Base-by-base conservation (phyloP, 2,888 invertebrate species). In the Lasioglossum calceatum region DNA sequence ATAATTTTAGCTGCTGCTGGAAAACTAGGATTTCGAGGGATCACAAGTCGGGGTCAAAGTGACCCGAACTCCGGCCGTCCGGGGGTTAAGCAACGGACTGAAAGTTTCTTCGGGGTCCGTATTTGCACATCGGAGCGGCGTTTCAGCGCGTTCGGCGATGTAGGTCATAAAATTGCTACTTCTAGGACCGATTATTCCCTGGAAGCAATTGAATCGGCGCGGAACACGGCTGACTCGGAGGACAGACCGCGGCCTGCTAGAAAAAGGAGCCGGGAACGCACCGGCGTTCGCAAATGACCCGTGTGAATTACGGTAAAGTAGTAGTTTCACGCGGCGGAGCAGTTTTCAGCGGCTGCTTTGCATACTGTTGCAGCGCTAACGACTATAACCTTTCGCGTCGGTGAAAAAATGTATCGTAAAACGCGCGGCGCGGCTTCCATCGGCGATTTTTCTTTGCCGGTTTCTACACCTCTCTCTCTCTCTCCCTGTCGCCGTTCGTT, bases 301-400 rank as follows among this genome's bases (percentile, higher is more conserved):
- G 77, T 71, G 86, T 77, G 81, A 79, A 84, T 85, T 80, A 82
- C 79, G 50, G 70, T 73, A 86, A 89, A 89, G 88, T 86, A 78
- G 74, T 70, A 83, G 83, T 89, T 91, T 85, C 87, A 71, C 61
- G 36, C 64, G 82, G 36, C 36, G 74, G 79, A 70, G 77, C 80
- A 79, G 78, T 90, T 88, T 89, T 89, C 81, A 83, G 86, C 81
- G 78, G 47, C 79, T 82, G 81, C 67, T 90, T 91, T 85, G 89
- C 91, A 89, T 89, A 85, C 82, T 75, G 64, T 54, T 64, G 71
- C 78, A 64, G 75, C 64, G 87, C 71, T 91, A 87, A 91, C 85
- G 81, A 87, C 83, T 67, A 80, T 85, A 77, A 82, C 61, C 75
- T 88, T 83, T 79, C 80, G 80, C 64, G 73, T 19, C 61, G 75